Evolutionary conservation across 1,140 invertebrate genomes (phyloP).

Genomic region (Bombus confusus): DNA sequence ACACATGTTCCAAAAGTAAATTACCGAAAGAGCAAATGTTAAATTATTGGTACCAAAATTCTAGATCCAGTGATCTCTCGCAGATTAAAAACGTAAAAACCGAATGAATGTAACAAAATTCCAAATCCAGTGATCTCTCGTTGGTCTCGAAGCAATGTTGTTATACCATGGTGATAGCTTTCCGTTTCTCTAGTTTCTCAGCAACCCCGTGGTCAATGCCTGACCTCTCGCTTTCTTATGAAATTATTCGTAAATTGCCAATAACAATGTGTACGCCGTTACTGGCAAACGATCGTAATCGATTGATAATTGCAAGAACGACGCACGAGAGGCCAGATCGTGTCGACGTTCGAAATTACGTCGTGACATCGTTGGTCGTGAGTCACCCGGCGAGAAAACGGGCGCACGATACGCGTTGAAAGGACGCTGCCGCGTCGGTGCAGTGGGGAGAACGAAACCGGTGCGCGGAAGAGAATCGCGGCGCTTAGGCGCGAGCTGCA

Average conservation of each 20-base stretch:
- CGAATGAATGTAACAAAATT: no score
- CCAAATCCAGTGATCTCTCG: not conserved
- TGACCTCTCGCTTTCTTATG: not conserved
- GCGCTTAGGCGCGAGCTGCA: slow-evolving; percentile 68
- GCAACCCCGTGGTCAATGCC: not conserved
- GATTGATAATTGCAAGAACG: slow-evolving; percentile 51
- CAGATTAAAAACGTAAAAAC: no score
- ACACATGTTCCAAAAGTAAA: no score
- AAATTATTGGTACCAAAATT: no score
- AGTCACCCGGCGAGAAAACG: slow-evolving; percentile 43
- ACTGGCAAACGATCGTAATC: slow-evolving; percentile 32
- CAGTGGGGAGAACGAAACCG: slow-evolving; percentile 43
- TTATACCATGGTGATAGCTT: no score
- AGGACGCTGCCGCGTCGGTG: not conserved
- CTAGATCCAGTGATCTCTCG: no score
- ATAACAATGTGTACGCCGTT: not conserved
- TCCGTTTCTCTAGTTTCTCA: not conserved
- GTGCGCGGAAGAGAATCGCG: slow-evolving; percentile 51
- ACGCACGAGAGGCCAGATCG: slow-evolving; percentile 1
- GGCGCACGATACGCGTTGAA: not conserved
- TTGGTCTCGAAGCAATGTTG: not conserved
- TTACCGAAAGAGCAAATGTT: no score
- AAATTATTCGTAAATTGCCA: slow-evolving; percentile 40
- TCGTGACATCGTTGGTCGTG: slow-evolving; percentile 41
- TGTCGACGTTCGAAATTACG: slow-evolving; percentile 30